Conservation (phyloP, 2,797 vertebrate genomes). For the Helicolenus hilgendorfi region DNA sequence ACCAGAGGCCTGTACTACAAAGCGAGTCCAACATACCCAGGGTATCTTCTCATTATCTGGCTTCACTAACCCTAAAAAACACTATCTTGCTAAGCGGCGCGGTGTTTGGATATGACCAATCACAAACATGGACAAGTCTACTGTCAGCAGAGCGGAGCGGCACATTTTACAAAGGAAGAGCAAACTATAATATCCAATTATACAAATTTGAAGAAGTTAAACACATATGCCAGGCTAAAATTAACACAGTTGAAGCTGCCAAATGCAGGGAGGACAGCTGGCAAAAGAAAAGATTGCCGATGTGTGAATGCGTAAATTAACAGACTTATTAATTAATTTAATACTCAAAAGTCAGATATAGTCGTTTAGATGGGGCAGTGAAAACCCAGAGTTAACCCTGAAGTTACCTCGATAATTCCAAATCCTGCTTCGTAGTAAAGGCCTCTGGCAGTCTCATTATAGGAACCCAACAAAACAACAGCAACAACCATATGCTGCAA, state of each 20-base stretch:
- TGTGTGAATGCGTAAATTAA: neutral
- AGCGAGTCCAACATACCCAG: too few relatives aligned
- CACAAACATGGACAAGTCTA: too few relatives aligned
- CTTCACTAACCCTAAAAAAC: too few relatives aligned
- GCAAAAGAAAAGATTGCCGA: neutral
- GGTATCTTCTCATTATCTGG: neutral
- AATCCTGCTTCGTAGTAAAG: neutral
- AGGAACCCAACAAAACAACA: neutral
- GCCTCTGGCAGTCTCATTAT: neutral
- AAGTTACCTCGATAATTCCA: neutral
- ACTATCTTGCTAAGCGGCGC: too few relatives aligned
- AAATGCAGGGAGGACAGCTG: neutral
- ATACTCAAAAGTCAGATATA: neutral
- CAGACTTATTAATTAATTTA: neutral
- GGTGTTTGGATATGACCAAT: neutral
- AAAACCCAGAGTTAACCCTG: neutral
- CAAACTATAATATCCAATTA: neutral
- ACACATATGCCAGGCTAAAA: neutral
- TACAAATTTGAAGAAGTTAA: neutral
- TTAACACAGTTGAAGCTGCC: neutral
- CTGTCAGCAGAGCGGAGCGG: too few relatives aligned
- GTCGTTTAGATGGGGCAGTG: neutral
- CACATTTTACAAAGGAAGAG: too few relatives aligned
- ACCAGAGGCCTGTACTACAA: too few relatives aligned
- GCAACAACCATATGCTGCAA: neutral